A percentile compares a stretch with the other conserved stretches of the same genome.
These are phyloP conservation scores for Nothura maculosa DNA, from an alignment of 2,797 vertebrate genomes.

Conservation along the genomic window DNA sequence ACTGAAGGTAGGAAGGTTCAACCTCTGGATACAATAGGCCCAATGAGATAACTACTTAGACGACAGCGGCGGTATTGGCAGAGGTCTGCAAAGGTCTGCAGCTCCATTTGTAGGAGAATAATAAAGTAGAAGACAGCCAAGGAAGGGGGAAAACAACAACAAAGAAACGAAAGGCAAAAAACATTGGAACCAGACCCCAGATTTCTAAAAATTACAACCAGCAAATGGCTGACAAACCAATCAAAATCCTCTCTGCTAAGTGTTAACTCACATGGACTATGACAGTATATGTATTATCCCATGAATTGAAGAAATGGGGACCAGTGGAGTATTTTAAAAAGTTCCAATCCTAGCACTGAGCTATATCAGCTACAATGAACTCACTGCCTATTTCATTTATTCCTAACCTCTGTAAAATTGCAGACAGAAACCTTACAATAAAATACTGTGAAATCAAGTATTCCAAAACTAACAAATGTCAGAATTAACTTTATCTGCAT, in stretches of 20 bases:
- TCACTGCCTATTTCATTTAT: not conserved
- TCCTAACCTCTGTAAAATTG: not conserved
- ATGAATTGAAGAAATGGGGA: not conserved
- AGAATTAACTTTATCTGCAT: not conserved
- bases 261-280: not conserved
- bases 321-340: not conserved
- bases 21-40: not conserved
- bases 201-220: not conserved
- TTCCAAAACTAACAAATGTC: not conserved
- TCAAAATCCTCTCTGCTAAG: not conserved
- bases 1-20: not conserved
- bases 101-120: not conserved
- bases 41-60: not conserved
- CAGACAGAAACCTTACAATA: not conserved
- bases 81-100: not conserved
- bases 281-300: not conserved
- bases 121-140: not conserved
- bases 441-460: not conserved
- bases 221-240: not conserved
- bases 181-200: not conserved
- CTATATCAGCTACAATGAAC: not conserved
- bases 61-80: not conserved
- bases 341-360: not conserved
- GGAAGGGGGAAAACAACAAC: not conserved
- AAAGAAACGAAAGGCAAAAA: not conserved